Evolutionary conservation across 2,888 invertebrate species (phyloP), one percentile per base, ranked within the genome.

Genomic region (Limnephilus marmoratus): DNA sequence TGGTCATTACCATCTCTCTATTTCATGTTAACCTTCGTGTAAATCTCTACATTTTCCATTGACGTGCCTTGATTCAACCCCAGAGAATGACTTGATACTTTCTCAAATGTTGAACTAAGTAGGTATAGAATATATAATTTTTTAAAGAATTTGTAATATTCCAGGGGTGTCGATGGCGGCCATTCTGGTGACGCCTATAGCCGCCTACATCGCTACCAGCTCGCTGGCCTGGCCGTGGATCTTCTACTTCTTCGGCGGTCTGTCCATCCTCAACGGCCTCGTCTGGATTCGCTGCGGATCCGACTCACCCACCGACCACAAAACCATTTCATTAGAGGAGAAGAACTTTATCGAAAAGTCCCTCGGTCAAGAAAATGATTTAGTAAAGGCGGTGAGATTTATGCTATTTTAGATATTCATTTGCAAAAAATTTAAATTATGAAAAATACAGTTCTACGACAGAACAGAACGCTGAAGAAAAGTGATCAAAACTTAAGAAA

Each of bases 201-300:
- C 97, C 2, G 98, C 98, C 0, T 89, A 96, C 0, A 95, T 98
- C 4, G 97, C 97, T 0, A 96, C 95, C 1, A 90, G 90, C 31
- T 94, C 93, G 0, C 94, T 96, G 82, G 98, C 97, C 1, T 98
- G 98, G 98, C 97, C 97, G 80, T 96, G 97, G 93, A 97, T 97
- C 41, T 98, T 98, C 94, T 98, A 98, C 94, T 94, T 96, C 0
- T 96, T 97, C 85, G 97, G 97, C 0, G 95, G 94, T 0, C 94
- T 96, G 0, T 96, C 97, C 91, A 95, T 97, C 34, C 0, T 96
- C 0, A 97, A 97, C 94, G 95, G 96, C 0, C 94, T 95, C 0
- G 88, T 96, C 1, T 97, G 97, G 96, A 95, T 96, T 92, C 95
- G 95, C 88, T 95, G 96, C 82, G 96, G 97, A 0, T 96, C 97